These are phyloP conservation scores for Bombus superbus DNA, from an alignment of 1,140 invertebrate genomes.

Conservation along the genomic window DNA sequence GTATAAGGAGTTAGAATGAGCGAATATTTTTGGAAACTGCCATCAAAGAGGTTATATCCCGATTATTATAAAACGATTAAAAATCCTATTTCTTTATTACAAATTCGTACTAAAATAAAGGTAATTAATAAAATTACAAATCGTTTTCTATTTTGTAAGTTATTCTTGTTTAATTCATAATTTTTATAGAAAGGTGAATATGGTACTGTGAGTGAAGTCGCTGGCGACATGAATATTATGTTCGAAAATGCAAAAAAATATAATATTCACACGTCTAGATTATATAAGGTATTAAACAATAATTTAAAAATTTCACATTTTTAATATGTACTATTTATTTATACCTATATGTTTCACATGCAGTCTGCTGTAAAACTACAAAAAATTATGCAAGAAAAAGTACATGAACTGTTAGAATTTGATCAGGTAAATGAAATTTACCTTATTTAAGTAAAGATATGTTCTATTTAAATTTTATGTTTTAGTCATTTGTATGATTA, in stretches of 20 bases:
- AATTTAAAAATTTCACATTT: slow-evolving; percentile 30
- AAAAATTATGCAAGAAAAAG: slow-evolving; percentile 92
- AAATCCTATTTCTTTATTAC: slow-evolving; percentile 96
- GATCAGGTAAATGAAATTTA: slow-evolving; percentile 86
- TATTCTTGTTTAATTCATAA: slow-evolving; percentile 36
- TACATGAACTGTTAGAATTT: slow-evolving; percentile 91
- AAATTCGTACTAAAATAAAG: slow-evolving; percentile 96
- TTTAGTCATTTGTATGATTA: not conserved
- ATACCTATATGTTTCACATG: slow-evolving; percentile 59
- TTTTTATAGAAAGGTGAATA: slow-evolving; percentile 89
- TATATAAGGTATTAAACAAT: slow-evolving; percentile 88
- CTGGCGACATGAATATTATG: slow-evolving; percentile 98
- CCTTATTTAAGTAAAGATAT: slow-evolving; percentile 4
- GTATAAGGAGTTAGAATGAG: slow-evolving; percentile 87
- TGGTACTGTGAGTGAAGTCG: slow-evolving; percentile 93
- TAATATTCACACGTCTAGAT: slow-evolving; percentile 92
- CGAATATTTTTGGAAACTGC: slow-evolving; percentile 96
- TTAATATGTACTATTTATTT: slow-evolving; percentile 29
- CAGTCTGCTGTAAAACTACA: slow-evolving; percentile 91
- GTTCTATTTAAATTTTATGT: not conserved
- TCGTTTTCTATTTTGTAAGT: slow-evolving; percentile 24
- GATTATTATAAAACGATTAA: slow-evolving; percentile 99
- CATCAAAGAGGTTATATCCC: slow-evolving; percentile 94
- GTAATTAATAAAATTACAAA: slow-evolving; percentile 74
- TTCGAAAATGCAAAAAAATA: slow-evolving; percentile 99